phyloP scores from a whole-genome alignment of 1,140 invertebrate species.

The Leucophenga varia region DNA sequence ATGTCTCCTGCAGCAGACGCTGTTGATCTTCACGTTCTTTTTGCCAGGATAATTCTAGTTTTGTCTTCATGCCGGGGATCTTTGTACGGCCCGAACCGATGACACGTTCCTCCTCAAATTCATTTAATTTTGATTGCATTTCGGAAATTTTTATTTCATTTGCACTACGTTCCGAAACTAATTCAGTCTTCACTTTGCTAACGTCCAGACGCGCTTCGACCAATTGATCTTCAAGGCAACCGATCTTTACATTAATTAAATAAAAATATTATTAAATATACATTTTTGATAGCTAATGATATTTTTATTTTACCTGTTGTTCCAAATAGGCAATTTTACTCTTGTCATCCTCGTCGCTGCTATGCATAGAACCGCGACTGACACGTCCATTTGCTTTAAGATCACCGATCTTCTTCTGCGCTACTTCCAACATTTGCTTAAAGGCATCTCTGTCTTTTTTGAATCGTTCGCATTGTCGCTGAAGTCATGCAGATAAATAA shows the following conservation, averaged over 20 bases:
- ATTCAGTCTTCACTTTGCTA: constrained; percentile 84
- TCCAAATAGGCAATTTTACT: constrained; percentile 71
- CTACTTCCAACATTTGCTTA: constrained; percentile 85
- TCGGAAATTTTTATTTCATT: constrained; percentile 88
- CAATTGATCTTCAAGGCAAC: constrained; percentile 84
- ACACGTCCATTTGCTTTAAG: constrained; percentile 62
- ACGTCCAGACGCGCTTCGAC: constrained; percentile 79
- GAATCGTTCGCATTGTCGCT: constrained; percentile 64
- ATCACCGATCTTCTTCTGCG: constrained; percentile 79
- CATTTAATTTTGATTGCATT: constrained; percentile 88
- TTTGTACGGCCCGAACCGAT: constrained; percentile 78
- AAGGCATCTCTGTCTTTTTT: constrained; percentile 87
- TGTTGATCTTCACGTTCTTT: constrained; percentile 93
- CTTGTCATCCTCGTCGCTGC: constrained; percentile 62
- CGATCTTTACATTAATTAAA: constrained; percentile 56
- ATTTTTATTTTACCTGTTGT: constrained; percentile 69
- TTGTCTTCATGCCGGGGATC: constrained; percentile 80
- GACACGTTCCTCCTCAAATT: constrained; percentile 83
- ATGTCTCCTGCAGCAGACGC: constrained; percentile 84
- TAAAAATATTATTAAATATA: background rate
- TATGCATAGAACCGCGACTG: constrained; percentile 51
- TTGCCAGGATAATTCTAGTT: constrained; percentile 93
- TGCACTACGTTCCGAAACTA: constrained; percentile 83
- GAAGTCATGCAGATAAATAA: background rate
- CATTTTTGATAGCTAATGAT: background rate